A percentile compares a stretch with the other conserved stretches of the same genome.
Conservation (phyloP, 2,888 invertebrate genomes). For the Chrysodeixis includens region DNA sequence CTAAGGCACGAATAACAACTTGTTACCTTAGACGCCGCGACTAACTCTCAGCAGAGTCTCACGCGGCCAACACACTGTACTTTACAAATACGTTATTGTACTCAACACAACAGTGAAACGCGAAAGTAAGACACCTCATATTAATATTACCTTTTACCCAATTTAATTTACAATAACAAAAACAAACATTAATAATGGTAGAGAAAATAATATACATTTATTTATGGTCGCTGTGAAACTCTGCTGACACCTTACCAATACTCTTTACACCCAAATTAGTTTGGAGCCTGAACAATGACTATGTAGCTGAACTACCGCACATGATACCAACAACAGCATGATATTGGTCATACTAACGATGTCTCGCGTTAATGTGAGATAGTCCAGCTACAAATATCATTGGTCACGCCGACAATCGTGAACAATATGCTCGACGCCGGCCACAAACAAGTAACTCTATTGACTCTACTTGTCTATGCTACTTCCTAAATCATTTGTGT, state of each 20-base stretch:
- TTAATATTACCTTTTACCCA: not conserved
- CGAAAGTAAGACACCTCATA: not conserved
- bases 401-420: slow-evolving; percentile 10
- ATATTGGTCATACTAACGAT: not conserved
- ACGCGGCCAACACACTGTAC: slow-evolving; percentile 22
- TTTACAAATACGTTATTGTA: not conserved
- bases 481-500: slow-evolving; percentile 47
- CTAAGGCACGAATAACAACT: slow-evolving; percentile 83
- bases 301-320: slow-evolving; percentile 13
- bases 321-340: no score
- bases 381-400: slow-evolving; percentile 20
- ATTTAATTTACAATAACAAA: not conserved
- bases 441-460: slow-evolving; percentile 53
- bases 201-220: not conserved
- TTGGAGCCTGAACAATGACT: slow-evolving; percentile 33
- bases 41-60: slow-evolving; percentile 47
- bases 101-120: slow-evolving; percentile 1
- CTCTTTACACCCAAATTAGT: slow-evolving; percentile 49
- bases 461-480: slow-evolving; percentile 57
- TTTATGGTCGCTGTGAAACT: slow-evolving; percentile 43
- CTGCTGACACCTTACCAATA: slow-evolving; percentile 46
- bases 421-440: slow-evolving; percentile 24
- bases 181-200: not conserved
- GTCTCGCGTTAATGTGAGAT: not conserved
- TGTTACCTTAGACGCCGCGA: slow-evolving; percentile 61